Percentiles rank a stretch among this genome's conserved stretches.
Evolutionary conservation across 2,888 invertebrate genomes (phyloP).

Genomic region (Furcula furcula): DNA sequence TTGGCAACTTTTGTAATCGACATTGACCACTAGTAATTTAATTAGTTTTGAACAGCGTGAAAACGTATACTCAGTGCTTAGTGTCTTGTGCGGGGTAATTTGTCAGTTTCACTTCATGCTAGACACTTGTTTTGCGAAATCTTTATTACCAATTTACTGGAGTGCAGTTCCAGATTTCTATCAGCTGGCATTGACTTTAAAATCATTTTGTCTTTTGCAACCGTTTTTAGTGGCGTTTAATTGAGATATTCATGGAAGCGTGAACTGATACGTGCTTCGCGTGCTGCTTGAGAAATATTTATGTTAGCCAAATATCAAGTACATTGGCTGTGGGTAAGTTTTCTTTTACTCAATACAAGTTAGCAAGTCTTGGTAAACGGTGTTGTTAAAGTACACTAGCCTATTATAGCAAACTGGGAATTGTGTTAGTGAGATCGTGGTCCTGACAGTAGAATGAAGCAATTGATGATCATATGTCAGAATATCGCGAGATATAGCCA

Average conservation of each 20-base stretch:
- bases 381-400: no score
- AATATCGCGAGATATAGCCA: no score
- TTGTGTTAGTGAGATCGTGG: no score
- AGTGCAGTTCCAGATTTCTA: slow-evolving; percentile 56
- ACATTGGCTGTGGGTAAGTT: no score
- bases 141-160: slow-evolving; percentile 50
- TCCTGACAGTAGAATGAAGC: no score
- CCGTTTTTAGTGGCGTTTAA: slow-evolving; percentile 42
- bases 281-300: slow-evolving; percentile 18
- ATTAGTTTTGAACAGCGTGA: slow-evolving; percentile 15
- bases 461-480: no score
- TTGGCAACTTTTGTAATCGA: background rate
- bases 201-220: slow-evolving; percentile 50
- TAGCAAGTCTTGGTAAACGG: no score
- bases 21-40: slow-evolving; percentile 6
- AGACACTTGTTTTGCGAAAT: slow-evolving; percentile 47
- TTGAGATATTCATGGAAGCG: slow-evolving; percentile 57
- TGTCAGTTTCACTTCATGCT: slow-evolving; percentile 9
- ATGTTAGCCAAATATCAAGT: no score
- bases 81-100: background rate
- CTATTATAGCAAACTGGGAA: no score
- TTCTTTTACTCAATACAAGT: no score
- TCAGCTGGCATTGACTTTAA: slow-evolving; percentile 64
- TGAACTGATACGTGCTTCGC: slow-evolving; percentile 51
- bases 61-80: slow-evolving; percentile 10